Base-by-base conservation (phyloP, 2,888 invertebrate genomes). In the Agrochola macilenta region DNA sequence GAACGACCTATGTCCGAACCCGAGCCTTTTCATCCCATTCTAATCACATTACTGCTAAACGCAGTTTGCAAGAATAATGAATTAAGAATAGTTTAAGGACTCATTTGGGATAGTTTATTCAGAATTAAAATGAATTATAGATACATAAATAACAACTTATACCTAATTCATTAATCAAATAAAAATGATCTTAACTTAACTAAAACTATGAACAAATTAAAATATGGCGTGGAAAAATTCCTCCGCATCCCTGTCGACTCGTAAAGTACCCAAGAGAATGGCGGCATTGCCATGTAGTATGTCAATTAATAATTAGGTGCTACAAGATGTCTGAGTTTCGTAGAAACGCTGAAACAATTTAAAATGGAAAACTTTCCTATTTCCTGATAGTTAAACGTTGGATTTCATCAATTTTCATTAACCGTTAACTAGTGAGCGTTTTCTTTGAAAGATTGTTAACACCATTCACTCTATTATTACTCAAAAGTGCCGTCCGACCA, bases 381-480 rank as follows among this genome's bases (percentile, higher is more conserved):
- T 76, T 70, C 46, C 70, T 23, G 26, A 43, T 30, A n/a, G 26
- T 78, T 20, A 54, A 79, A 54, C 12, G 23, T n/a, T 39, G 30
- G 12, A 70, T 35, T 39, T 30, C 30, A 30, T 49, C 12, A 30
- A 39, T 66, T 63, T 71, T 46, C 64, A 65, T 69, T 5, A 49
- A 79, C 26, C n/a, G 35, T 79, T 76, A 71, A 23, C 20, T 49
- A 26, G 49, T n/a, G 68, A 17, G 23, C 39, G 14, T 69, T 72
- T 83, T 74, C 82, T 39, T 43, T 72, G 81, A 77, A 74, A 54
- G 5, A 60, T 69, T 46, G 43, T 72, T 83, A 81, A 85, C 61
- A 71, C 71, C n/a, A 46, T 69, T 73, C 74, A 46, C 74, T 26
- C 60, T 71, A 83, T 69, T 74, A 82, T 82, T 74, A 70, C 63